Evolutionary conservation across 2,888 invertebrate genomes (phyloP).

Genomic region (Drosophila austrosaltans): DNA sequence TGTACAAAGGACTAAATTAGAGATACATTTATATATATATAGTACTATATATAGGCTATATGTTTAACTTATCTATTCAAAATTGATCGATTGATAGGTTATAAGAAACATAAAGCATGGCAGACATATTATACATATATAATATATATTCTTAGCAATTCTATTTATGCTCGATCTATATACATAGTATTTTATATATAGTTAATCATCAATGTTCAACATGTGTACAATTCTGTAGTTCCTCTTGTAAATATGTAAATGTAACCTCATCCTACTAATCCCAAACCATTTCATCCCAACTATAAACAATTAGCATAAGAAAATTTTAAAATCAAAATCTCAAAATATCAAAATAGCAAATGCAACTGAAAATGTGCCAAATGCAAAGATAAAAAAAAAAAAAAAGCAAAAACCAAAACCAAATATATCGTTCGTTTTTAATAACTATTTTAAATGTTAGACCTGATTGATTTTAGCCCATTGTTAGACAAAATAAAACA

Average conservation of each 20-base stretch:
- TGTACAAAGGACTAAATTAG: slow-evolving; percentile 51
- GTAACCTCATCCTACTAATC: slow-evolving; percentile 16
- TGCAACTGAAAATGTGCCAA: slow-evolving; percentile 48
- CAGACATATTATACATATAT: slow-evolving; percentile 31
- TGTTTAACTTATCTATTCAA: background rate
- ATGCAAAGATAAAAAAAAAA: slow-evolving; percentile 6
- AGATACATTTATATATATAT: slow-evolving; percentile 11
- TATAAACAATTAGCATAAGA: slow-evolving; percentile 11
- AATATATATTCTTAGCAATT: slow-evolving; percentile 12
- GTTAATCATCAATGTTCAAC: slow-evolving; percentile 10
- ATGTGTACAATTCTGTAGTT: slow-evolving; percentile 27
- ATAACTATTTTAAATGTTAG: slow-evolving; percentile 50
- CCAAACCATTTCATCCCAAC: background rate
- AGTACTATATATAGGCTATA: background rate
- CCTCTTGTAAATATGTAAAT: slow-evolving; percentile 51
- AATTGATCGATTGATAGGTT: background rate
- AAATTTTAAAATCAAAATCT: slow-evolving; percentile 53
- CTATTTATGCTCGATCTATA: slow-evolving; percentile 35
- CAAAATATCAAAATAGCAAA: slow-evolving; percentile 35
- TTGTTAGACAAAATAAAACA: background rate
- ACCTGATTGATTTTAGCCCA: slow-evolving; percentile 38
- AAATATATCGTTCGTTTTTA: slow-evolving; percentile 29
- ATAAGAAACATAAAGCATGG: background rate
- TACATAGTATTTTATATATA: slow-evolving; percentile 7
- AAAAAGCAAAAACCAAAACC: background rate